These are phyloP conservation scores for Pissodes strobi DNA, from an alignment of 1,140 invertebrate genomes.

Conservation along the genomic window DNA sequence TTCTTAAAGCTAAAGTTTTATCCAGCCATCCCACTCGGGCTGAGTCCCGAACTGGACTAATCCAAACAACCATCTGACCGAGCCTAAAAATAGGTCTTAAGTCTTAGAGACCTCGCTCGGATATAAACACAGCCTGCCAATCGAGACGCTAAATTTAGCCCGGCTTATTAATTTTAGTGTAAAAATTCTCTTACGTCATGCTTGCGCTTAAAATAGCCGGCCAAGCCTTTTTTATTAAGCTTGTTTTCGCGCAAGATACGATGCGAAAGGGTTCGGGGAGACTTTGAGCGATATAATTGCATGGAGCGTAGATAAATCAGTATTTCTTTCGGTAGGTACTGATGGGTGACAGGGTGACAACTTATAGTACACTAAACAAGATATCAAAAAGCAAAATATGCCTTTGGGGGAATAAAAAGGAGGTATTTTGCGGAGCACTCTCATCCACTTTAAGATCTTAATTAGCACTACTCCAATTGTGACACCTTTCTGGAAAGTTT, in stretches of 20 bases:
- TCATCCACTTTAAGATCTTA: too few species aligned
- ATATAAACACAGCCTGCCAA: conserved; percentile 27
- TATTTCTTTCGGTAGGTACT: too few species aligned
- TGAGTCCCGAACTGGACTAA: neutral
- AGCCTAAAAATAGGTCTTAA: conserved; percentile 11
- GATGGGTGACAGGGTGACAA: too few species aligned
- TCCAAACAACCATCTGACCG: conserved; percentile 16
- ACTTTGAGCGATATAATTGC: neutral
- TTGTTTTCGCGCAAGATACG: neutral
- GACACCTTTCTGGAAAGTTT: too few species aligned
- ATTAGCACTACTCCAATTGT: too few species aligned
- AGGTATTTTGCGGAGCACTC: too few species aligned
- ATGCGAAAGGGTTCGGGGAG: neutral
- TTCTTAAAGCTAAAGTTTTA: too few species aligned
- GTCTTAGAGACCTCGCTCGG: conserved; percentile 23
- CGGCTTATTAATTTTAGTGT: conserved; percentile 25
- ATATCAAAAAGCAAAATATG: too few species aligned
- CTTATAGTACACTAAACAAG: too few species aligned
- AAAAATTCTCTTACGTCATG: conserved; percentile 29
- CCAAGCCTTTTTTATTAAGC: conserved; percentile 28
- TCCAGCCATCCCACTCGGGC: too few species aligned
- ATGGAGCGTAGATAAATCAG: too few species aligned
- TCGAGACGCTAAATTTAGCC: conserved; percentile 23
- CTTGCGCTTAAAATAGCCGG: conserved; percentile 14
- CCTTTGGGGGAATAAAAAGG: too few species aligned